phyloP scores from a whole-genome alignment of 2,888 invertebrate genomes.

The Drosophila falleni region DNA sequence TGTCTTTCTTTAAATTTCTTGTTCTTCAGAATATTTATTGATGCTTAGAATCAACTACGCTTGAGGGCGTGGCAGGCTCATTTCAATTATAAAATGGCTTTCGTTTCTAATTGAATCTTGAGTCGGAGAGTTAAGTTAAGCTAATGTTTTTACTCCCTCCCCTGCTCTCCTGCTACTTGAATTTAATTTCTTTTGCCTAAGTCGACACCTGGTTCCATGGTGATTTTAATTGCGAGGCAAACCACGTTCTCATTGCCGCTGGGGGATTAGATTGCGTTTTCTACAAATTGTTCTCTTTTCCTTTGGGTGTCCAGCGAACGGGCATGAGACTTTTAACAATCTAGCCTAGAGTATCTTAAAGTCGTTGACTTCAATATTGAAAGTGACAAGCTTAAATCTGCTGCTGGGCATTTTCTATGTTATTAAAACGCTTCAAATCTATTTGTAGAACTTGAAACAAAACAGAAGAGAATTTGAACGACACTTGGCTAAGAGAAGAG shows the following conservation, averaged over 20 bases:
- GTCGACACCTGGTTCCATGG: conserved; percentile 38
- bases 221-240: conserved; percentile 58
- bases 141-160: conserved; percentile 43
- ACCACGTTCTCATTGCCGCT: conserved; percentile 48
- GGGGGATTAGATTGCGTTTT: conserved; percentile 28
- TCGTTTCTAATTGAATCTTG: conserved; percentile 78
- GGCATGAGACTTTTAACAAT: neutral
- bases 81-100: conserved; percentile 82
- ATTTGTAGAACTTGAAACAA: conserved; percentile 24
- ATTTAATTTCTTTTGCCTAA: conserved; percentile 5
- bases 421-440: conserved; percentile 30
- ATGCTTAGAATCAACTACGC: conserved; percentile 11
- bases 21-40: conserved; percentile 37
- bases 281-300: conserved; percentile 1
- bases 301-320: conserved; percentile 6
- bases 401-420: conserved; percentile 9
- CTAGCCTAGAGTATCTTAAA: conserved; percentile 17
- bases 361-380: conserved; percentile 3
- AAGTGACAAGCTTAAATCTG: conserved; percentile 9
- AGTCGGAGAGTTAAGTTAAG: conserved; percentile 47
- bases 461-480: neutral
- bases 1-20: conserved; percentile 14
- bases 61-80: conserved; percentile 35
- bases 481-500: conserved; percentile 1
- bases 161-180: neutral